A percentile compares a stretch with the other conserved stretches of the same genome.
Conservation (phyloP, 2,113 vertebrate genomes). For the Nothobranchius furzeri region DNA sequence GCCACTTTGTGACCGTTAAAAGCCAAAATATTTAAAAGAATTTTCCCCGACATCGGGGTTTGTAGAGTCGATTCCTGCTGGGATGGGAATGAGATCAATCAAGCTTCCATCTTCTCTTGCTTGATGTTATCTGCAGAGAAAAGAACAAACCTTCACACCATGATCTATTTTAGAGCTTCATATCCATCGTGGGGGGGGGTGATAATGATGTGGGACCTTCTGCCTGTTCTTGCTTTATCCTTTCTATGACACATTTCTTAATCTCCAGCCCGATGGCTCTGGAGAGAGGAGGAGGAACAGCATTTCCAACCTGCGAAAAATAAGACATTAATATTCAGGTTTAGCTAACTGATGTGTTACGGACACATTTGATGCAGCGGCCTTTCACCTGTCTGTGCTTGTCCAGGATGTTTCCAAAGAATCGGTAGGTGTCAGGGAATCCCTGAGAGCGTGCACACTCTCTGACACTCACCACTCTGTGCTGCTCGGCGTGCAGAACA, state of each 20-base stretch:
- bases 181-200: background rate
- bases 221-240: slow-evolving; percentile 79
- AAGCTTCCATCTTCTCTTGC: slow-evolving; percentile 80
- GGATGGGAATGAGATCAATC: slow-evolving; percentile 64
- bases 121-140: slow-evolving; percentile 72
- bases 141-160: rapidly evolving
- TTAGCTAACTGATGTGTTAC: background rate
- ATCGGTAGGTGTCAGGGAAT: slow-evolving; percentile 92
- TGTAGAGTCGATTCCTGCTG: slow-evolving; percentile 32
- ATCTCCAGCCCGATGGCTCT: slow-evolving; percentile 93
- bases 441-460: slow-evolving; percentile 95
- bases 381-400: slow-evolving; percentile 90
- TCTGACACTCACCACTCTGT: slow-evolving; percentile 93
- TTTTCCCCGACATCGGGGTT: slow-evolving; percentile 23
- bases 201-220: slow-evolving; percentile 66
- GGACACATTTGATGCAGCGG: background rate
- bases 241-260: slow-evolving; percentile 81
- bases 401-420: slow-evolving; percentile 94
- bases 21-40: slow-evolving; percentile 52
- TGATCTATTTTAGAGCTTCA: background rate
- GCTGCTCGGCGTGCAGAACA: slow-evolving; percentile 94
- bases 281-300: slow-evolving; percentile 91
- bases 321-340: background rate
- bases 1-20: slow-evolving; percentile 54
- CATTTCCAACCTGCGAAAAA: slow-evolving; percentile 87